Evolutionary conservation across 2,888 invertebrate species (phyloP), one percentile per base, ranked within the genome.

Genomic region (Lasioglossum calceatum): DNA sequence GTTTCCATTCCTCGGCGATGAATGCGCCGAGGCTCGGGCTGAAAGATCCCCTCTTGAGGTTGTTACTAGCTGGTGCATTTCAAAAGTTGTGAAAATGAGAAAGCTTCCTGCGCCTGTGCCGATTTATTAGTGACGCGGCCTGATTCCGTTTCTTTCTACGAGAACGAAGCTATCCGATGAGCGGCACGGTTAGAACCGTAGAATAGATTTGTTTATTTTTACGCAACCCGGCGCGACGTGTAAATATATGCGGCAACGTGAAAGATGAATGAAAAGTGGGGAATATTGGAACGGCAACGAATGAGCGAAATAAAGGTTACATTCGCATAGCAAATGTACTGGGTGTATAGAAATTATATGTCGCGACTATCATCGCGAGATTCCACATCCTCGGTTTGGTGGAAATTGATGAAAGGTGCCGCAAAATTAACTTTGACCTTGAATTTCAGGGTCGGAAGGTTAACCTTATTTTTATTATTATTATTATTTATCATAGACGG

Each of bases 51-150:
- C 47, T 16, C 54, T 82, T 14, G 32, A n/a, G 5, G 19, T 42
- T 75, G 74, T 70, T 67, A 74, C 54, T 39, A 23, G 61, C 71
- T 27, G 16, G 50, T 70, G 70, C 42, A 71, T 67, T 80, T 64
- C 50, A 58, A 71, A 80, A 71, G 16, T 75, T 47, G 54, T 36
- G 58, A 47, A 80, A 83, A 83, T 70, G 80, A 74, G 75, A 75
- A 39, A 79, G 44, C 67, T 32, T 42, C 50, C 39, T 19, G 71
- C 12, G 47, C 8, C 39, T 71, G 72, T 50, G 39, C 23, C 78
- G 61, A 81, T 81, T 79, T 78, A 78, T 82, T 73, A 67, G 39
- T 50, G 39, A 19, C 47, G 16, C 73, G 79, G 64, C 82, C 82
- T 79, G 82, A 82, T 79, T 79, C 74, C 61, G 72, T 73, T 71